Evolutionary conservation across 2,888 invertebrate species (phyloP), one percentile per base, ranked within the genome.

Genomic region (Stenodera caucasica): DNA sequence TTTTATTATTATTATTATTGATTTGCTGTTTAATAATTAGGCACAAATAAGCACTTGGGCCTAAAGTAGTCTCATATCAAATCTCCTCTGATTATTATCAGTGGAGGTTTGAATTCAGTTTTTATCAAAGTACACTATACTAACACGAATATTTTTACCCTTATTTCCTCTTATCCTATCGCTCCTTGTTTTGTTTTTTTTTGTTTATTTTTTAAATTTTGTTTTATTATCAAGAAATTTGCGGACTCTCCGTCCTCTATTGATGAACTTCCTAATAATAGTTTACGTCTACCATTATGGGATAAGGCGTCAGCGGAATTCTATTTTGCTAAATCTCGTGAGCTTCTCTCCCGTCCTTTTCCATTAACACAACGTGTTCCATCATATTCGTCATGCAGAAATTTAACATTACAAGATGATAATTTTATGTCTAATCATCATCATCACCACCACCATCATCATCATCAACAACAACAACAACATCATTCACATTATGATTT

Each of bases 221-320:
- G 53, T 60, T 49, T 63, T 62, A 53, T 61, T 64, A 53, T 65
- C 66, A 58, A 72, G 69, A 72, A 70, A 74, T 67, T 83, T 83
- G 75, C 82, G 81, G 67, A 84, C 64, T 80, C 81, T 15, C 74
- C 84, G 58, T 83, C 83, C 65, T 84, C 84, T 67, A 78, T 84
- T 52, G 83, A 84, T 68, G 81, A 81, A 58, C 75, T 73, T 53
- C 79, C 82, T 54, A 78, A 77, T 51, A 75, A 70, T 50, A 75
- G 75, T 59, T 78, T 85, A 57, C 82, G 86, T 64, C 81, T 89
- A 51, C 89, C 89, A 1, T 78, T 89, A 14, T 89, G 89, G 84
- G 89, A 89, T 77, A 87, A 88, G 75, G 88, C 88, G n/a, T 87
- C 87, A 11, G 88, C 88, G 0, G 89, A 89, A 77, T 89, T 88